Percentiles rank a stretch among this genome's conserved stretches.
Evolutionary conservation across 2,113 vertebrate species (phyloP).

Genomic region (Tauraco erythrolophus): DNA sequence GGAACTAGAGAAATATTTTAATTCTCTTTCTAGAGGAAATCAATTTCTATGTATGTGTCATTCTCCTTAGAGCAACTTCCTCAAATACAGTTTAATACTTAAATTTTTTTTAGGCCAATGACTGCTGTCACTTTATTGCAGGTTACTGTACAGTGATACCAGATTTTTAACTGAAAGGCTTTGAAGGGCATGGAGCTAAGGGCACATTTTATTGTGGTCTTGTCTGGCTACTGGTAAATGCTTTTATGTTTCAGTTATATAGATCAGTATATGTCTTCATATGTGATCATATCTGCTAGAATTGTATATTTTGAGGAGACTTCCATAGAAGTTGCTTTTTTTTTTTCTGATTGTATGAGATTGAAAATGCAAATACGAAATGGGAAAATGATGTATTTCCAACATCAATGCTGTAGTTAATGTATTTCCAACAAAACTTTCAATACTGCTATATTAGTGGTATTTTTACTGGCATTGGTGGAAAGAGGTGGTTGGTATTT

Average conservation of each 20-base stretch:
- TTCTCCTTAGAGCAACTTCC: background rate
- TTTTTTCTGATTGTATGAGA: background rate
- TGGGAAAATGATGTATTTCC: background rate
- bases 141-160: background rate
- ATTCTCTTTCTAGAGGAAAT: background rate
- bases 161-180: background rate
- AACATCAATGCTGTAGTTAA: background rate
- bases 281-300: background rate
- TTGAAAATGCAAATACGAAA: background rate
- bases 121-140: background rate
- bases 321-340: background rate
- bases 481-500: background rate
- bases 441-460: background rate
- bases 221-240: background rate
- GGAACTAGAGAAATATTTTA: background rate
- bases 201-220: background rate
- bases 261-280: background rate
- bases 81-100: background rate
- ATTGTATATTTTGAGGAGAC: background rate
- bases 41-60: background rate
- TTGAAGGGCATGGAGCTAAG: background rate
- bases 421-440: background rate
- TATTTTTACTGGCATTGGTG: background rate
- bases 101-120: background rate
- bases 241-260: background rate